Percentiles rank a stretch among this genome's conserved stretches.
These are phyloP conservation scores for Callosobruchus maculatus DNA, from an alignment of 2,888 invertebrate genomes.

Conservation along the genomic window DNA sequence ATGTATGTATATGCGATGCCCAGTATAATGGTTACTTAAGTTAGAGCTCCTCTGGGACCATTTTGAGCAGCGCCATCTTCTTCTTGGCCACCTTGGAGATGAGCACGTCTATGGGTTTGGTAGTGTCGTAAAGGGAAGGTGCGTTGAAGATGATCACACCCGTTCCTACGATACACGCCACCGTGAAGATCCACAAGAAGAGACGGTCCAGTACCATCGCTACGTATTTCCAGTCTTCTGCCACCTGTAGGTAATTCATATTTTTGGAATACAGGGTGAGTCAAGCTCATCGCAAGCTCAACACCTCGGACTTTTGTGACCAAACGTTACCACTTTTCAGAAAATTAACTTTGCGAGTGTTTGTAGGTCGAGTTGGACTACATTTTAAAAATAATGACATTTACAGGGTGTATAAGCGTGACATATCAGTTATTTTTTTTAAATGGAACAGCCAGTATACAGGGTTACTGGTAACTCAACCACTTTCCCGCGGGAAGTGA, in stretches of 20 bases:
- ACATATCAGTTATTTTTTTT: no score
- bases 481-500: no score
- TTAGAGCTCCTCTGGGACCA: slow-evolving; percentile 65
- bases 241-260: slow-evolving; percentile 71
- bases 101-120: slow-evolving; percentile 83
- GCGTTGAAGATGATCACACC: slow-evolving; percentile 85
- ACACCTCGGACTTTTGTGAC: no score
- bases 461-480: no score
- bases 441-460: no score
- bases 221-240: slow-evolving; percentile 98
- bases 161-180: slow-evolving; percentile 89
- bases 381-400: no score
- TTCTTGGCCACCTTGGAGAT: slow-evolving; percentile 91
- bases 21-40: neutral
- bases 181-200: slow-evolving; percentile 92
- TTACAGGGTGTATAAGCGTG: no score
- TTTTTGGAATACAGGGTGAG: no score
- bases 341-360: no score
- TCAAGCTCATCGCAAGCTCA: no score
- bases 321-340: no score
- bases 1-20: neutral
- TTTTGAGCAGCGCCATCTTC: slow-evolving; percentile 81
- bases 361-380: no score
- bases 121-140: slow-evolving; percentile 87
- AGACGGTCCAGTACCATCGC: slow-evolving; percentile 94